Base-by-base conservation (phyloP, 2,888 invertebrate genomes). In the Temnothorax ravouxi region DNA sequence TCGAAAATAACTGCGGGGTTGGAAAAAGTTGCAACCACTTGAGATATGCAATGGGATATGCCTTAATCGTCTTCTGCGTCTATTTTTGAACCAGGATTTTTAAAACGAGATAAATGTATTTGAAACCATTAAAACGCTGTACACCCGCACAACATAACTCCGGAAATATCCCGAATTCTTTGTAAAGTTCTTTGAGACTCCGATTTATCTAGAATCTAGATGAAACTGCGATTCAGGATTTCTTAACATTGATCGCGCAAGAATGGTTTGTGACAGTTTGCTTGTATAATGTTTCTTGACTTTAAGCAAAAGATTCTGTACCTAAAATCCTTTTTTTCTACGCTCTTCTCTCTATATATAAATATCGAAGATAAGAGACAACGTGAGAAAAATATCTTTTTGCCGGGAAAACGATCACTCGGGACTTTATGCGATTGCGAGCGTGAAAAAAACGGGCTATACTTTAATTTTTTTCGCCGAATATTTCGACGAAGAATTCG, bases 401-500 rank as follows among this genome's bases (percentile, higher is more conserved):
- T 6, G 4, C n/a, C 44, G 13, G 8, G 21, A 11, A 50, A 21
- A 25, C 8, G 18, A 56, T 41, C 25, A 41, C 38, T 66, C 15
- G 8, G 11, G 11, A 34, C 34, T 44, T n/a, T 21, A 13, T 13
- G 9, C 9, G 18, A 38, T 44, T n/a, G 5, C n/a, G 18, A 50
- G 47, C 4, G 21, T 29, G 18, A 50, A 71, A 50, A 18, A 38
- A 47, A n/a, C 18, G 15, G n/a, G 18, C 41, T 21, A 2, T 15
- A n/a, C 9, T 21, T 13, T 0, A 38, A 64, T 44, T 47, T 76
- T 64, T 21, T 76, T 38, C 64, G 52, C 13, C 38, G 9, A 59
- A 79, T 59, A 59, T 47, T 38, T 59, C 34, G 56, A 50, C 34
- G 47, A 79, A 59, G 79, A 79, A 79, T 79, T 21, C 59, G 41